Base-by-base conservation (phyloP, 2,797 vertebrate genomes). In the Phataginus tetradactyla region DNA sequence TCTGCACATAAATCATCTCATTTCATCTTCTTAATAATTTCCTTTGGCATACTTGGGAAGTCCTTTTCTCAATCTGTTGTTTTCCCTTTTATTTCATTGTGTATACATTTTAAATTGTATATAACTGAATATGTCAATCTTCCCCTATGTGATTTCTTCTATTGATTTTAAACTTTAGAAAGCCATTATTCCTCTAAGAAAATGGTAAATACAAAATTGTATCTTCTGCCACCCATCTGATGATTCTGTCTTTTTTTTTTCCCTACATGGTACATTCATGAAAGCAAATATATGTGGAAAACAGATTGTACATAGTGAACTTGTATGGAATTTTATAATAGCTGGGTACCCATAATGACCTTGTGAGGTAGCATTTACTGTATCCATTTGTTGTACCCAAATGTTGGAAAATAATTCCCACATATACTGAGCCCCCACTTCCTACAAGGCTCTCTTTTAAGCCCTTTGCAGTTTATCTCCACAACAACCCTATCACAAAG, bases 21-120 rank as follows among this genome's bases (percentile, higher is more conserved):
- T 89, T 92, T 94, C 32, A 84, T 66, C 12, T 94, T 84, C 45
- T 78, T 8, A 88, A 55, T 13, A 91, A 55, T 63, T 84, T 88
- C 39, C 32, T 86, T 72, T 88, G 79, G 15, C 23, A 29, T 80
- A 66, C n/a, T 64, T 86, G 9, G 5, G 13, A 95, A 94, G 80
- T 79, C 57, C 39, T 93, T 88, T 95, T 84, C 69, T 85, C 63
- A 77, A 74, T 42, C 17, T 69, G 39, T 61, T 87, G 14, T 78
- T 94, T 90, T 59, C 9, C 15, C 51, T 86, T 94, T 61, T 23
- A 66, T 72, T 91, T 57, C 21, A 89, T 68, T 51, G 2, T 59
- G 12, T 20, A 84, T 79, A 25, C 7, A 80, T 88, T 88, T 75
- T 11, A 93, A 95, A 92, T 69, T 78, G 20, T 37, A 79, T 51